These are phyloP conservation scores for Corvus hawaiiensis DNA, from an alignment of 2,113 vertebrate genomes.

Conservation along the genomic window DNA sequence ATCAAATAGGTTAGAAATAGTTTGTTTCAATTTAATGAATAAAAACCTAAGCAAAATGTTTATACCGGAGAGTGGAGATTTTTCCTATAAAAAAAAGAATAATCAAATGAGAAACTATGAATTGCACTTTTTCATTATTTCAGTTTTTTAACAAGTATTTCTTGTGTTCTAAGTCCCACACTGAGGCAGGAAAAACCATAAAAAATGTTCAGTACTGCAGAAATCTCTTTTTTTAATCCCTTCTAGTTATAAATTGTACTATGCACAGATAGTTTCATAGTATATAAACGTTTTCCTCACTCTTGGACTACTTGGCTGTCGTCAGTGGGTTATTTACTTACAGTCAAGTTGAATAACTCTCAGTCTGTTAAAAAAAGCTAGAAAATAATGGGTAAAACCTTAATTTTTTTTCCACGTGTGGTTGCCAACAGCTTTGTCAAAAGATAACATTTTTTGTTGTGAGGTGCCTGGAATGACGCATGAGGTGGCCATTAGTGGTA, in stretches of 20 bases:
- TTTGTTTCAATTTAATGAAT: not conserved
- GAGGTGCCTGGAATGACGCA: not conserved
- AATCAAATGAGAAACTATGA: not conserved
- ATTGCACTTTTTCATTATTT: not conserved
- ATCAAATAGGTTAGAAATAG: not conserved
- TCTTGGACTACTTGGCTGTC: not conserved
- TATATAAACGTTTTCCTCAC: not conserved
- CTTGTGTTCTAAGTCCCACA: not conserved
- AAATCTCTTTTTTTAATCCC: not conserved
- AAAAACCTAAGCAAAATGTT: not conserved
- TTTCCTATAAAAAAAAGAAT: not conserved
- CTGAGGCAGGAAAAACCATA: not conserved
- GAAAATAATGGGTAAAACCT: not conserved
- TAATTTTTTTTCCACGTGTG: not conserved
- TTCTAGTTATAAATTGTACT: not conserved
- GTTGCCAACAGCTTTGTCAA: not conserved
- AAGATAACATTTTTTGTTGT: not conserved
- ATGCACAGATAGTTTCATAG: not conserved
- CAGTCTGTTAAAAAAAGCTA: not conserved
- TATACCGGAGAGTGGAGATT: not conserved
- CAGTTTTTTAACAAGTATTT: not conserved
- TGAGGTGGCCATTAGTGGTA: not conserved
- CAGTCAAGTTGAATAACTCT: not conserved
- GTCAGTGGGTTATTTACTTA: not conserved
- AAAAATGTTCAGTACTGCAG: not conserved